Percentiles rank a stretch among this genome's conserved stretches.
Conservation (phyloP, 2,888 invertebrate genomes). For the Rotaria sp. region DNA sequence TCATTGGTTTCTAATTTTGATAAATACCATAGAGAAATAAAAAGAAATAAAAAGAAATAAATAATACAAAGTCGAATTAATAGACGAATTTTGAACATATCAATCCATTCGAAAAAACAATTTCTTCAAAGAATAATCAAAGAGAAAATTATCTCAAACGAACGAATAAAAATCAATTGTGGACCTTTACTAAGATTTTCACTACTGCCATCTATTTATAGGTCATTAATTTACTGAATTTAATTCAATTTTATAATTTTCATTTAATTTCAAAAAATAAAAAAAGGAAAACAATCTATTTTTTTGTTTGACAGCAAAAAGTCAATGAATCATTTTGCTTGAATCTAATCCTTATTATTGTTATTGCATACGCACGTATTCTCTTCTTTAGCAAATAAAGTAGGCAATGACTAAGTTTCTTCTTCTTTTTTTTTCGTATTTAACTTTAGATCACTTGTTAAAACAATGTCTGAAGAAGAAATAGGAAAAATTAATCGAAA, state of each 20-base stretch:
- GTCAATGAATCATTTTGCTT: not conserved
- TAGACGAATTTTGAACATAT: not conserved
- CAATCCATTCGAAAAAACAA: not conserved
- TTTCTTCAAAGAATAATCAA: not conserved
- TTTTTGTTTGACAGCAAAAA: not conserved
- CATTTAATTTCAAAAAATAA: not conserved
- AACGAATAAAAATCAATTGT: not conserved
- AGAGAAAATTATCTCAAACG: not conserved
- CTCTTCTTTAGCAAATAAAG: not conserved
- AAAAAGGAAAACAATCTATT: not conserved
- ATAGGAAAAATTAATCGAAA: constrained; percentile 25
- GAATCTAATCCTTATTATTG: not conserved
- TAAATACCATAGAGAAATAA: not conserved
- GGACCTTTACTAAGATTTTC: not conserved
- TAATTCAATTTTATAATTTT: not conserved
- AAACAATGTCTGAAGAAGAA: constrained; percentile 24
- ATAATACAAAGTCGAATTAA: not conserved
- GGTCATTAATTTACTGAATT: not conserved
- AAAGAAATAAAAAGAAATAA: not conserved
- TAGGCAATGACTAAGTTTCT: not conserved
- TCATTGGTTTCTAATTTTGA: not conserved
- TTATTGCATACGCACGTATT: not conserved
- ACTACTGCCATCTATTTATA: not conserved
- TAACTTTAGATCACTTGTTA: not conserved
- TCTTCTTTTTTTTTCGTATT: not conserved